Evolutionary conservation across 2,888 invertebrate genomes (phyloP).

Genomic region (Agonopterix heracliana): DNA sequence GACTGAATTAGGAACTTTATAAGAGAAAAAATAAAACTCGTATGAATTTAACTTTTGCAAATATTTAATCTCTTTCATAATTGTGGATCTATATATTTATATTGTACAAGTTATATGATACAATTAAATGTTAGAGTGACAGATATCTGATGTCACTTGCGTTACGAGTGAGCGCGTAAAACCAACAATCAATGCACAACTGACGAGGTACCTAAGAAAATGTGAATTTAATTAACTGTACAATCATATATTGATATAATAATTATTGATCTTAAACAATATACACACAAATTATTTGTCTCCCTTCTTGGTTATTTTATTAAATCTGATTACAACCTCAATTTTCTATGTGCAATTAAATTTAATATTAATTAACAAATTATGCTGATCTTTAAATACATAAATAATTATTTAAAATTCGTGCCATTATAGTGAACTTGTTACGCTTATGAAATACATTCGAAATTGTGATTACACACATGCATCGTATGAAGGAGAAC

Average conservation of each 20-base stretch:
- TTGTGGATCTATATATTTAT: conserved; percentile 77
- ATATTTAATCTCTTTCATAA: conserved; percentile 78
- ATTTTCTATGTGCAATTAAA: conserved; percentile 68
- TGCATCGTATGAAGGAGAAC: conserved; percentile 26
- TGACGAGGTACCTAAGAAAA: conserved; percentile 46
- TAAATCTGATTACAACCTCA: conserved; percentile 70
- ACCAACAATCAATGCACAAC: conserved; percentile 41
- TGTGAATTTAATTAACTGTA: conserved; percentile 58
- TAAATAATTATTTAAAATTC: conserved; percentile 51
- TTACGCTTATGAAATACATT: conserved; percentile 45
- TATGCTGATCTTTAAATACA: conserved; percentile 40
- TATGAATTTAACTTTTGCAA: conserved; percentile 72
- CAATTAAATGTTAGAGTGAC: conserved; percentile 62
- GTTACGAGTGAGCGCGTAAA: conserved; percentile 43
- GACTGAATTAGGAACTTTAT: conserved; percentile 37
- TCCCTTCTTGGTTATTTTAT: conserved; percentile 54
- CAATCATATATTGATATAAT: conserved; percentile 58
- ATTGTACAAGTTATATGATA: conserved; percentile 75
- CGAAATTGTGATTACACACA: conserved; percentile 40
- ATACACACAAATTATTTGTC: conserved; percentile 75
- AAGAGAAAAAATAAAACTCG: conserved; percentile 50
- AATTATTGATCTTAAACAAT: conserved; percentile 63
- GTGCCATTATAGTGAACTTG: conserved; percentile 60
- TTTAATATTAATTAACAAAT: conserved; percentile 53
- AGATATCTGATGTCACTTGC: conserved; percentile 42